These are phyloP conservation scores for Aphaenogaster ashmeadi DNA, from an alignment of 1,140 invertebrate species.

Conservation along the genomic window DNA sequence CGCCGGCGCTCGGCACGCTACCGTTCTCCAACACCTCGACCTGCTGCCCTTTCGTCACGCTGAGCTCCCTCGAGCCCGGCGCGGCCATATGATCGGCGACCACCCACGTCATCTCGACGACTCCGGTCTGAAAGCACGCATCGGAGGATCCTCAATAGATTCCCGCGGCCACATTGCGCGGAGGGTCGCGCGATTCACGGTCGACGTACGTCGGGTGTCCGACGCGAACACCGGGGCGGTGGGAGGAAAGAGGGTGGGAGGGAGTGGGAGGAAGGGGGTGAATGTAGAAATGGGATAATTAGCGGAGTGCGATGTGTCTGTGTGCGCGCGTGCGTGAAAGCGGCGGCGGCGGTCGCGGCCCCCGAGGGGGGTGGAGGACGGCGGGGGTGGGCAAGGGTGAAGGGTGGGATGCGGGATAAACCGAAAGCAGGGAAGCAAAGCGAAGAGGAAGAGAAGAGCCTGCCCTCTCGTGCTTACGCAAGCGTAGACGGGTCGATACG, in stretches of 20 bases:
- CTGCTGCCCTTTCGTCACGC: constrained; percentile 95
- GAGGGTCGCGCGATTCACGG: constrained; percentile 7
- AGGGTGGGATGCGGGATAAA: constrained; percentile 29
- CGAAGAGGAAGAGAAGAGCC: constrained; percentile 55
- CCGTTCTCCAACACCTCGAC: constrained; percentile 95
- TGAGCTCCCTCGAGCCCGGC: constrained; percentile 91
- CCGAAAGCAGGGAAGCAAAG: constrained; percentile 48
- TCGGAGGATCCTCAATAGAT: neutral
- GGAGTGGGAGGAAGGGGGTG: neutral
- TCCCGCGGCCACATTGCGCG: neutral
- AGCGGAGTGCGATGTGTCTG: constrained; percentile 15
- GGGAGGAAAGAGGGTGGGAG: neutral
- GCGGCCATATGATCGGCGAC: constrained; percentile 93
- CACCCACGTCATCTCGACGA: constrained; percentile 95
- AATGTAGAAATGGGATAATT: constrained; percentile 37
- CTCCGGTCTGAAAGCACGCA: constrained; percentile 88
- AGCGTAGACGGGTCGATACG: constrained; percentile 60
- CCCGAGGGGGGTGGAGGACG: neutral
- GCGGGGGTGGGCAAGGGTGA: neutral
- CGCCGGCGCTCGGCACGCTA: constrained; percentile 68
- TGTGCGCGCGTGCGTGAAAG: constrained; percentile 52
- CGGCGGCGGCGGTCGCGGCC: too few species aligned
- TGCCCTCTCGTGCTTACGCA: constrained; percentile 57
- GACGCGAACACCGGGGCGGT: neutral
- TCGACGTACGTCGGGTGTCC: constrained; percentile 18